These are phyloP conservation scores for Drosophila basisetae DNA, from an alignment of 2,888 invertebrate species.

Conservation along the genomic window DNA sequence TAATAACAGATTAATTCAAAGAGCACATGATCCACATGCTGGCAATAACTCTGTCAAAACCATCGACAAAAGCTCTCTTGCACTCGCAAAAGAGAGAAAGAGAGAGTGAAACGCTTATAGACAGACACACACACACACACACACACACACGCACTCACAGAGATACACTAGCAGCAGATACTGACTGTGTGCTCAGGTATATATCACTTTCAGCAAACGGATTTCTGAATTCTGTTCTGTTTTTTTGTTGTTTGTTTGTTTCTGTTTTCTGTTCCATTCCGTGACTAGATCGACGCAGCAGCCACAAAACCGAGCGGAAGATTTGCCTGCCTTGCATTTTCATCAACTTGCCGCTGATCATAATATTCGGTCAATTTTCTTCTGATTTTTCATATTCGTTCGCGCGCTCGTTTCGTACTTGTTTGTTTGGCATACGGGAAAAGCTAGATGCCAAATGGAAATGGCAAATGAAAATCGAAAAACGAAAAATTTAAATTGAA, in stretches of 20 bases:
- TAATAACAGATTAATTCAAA: slow-evolving; percentile 10
- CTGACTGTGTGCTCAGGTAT: slow-evolving; percentile 26
- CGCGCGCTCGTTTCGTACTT: slow-evolving; percentile 30
- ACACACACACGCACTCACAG: slow-evolving; percentile 22
- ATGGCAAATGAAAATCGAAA: background rate
- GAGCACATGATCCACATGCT: slow-evolving; percentile 28
- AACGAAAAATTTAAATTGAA: background rate
- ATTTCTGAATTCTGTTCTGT: slow-evolving; percentile 64
- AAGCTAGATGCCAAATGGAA: slow-evolving; percentile 11
- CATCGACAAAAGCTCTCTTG: slow-evolving; percentile 17
- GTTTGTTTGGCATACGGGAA: slow-evolving; percentile 44
- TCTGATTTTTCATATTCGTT: slow-evolving; percentile 13
- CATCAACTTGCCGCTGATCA: slow-evolving; percentile 9
- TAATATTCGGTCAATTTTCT: slow-evolving; percentile 4
- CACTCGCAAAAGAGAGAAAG: slow-evolving; percentile 1
- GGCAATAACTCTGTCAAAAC: slow-evolving; percentile 12
- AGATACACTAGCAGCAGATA: background rate
- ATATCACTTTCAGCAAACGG: slow-evolving; percentile 70
- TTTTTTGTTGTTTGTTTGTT: slow-evolving; percentile 16
- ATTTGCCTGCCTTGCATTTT: slow-evolving; percentile 46
- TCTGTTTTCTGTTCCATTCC: slow-evolving; percentile 14
- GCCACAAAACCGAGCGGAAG: slow-evolving; percentile 48
- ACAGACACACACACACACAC: background rate
- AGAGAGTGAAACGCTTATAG: background rate
- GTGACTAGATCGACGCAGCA: slow-evolving; percentile 46